Evolutionary conservation across 2,113 vertebrate species (phyloP).

Genomic region (Catharus minimus): DNA sequence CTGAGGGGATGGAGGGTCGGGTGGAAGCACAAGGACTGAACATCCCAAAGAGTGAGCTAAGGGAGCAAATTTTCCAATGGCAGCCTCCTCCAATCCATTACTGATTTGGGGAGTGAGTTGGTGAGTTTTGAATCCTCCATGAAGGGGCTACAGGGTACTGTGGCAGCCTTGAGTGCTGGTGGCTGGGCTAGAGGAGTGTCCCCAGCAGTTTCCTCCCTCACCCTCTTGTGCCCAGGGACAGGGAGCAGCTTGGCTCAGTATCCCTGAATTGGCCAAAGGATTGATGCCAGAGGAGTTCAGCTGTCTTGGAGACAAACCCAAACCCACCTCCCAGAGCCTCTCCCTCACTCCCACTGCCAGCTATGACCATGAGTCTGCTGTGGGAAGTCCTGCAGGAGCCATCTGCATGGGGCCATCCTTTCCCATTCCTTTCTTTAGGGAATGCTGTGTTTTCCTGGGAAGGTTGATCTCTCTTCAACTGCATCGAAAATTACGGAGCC

Average conservation of each 20-base stretch:
- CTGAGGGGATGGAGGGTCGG: neutral
- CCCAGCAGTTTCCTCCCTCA: neutral
- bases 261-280: neutral
- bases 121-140: neutral
- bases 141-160: neutral
- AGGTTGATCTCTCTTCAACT: neutral
- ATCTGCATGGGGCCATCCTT: neutral
- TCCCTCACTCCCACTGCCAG: neutral
- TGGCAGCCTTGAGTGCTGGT: neutral
- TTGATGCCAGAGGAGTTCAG: neutral
- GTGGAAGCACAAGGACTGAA: neutral
- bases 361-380: fast-evolving
- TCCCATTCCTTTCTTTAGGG: neutral
- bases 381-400: neutral
- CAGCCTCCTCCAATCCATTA: neutral
- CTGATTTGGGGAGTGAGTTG: neutral
- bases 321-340: neutral
- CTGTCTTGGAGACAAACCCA: neutral
- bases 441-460: neutral
- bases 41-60: neutral
- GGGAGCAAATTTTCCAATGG: neutral
- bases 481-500: neutral
- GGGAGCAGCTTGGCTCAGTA: fast-evolving
- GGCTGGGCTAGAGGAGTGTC: neutral
- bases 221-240: neutral